Conservation (phyloP, 2,113 vertebrate genomes). For the Phylloscopus trochilus region DNA sequence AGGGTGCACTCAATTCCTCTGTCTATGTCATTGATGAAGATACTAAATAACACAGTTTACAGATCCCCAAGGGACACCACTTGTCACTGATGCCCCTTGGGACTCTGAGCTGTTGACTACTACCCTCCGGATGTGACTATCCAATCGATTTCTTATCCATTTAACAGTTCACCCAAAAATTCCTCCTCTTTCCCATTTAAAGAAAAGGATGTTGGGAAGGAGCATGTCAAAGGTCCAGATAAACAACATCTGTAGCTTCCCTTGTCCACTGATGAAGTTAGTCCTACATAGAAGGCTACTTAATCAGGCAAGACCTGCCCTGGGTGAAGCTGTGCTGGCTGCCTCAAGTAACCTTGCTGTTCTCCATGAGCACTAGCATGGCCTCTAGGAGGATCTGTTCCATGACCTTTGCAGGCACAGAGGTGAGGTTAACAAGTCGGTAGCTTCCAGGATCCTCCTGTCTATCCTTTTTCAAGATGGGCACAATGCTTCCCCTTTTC, state of each 20-base stretch:
- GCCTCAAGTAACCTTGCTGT: neutral
- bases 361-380: neutral
- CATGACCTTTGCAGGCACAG: neutral
- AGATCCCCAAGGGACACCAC: neutral
- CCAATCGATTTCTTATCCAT: neutral
- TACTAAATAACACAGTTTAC: neutral
- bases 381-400: neutral
- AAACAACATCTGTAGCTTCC: neutral
- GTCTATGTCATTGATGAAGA: neutral
- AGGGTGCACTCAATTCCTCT: neutral
- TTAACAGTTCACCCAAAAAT: neutral
- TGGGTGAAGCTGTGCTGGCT: accelerated
- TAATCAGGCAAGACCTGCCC: neutral
- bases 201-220: neutral
- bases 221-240: neutral
- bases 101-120: accelerated
- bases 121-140: neutral
- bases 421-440: neutral
- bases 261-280: neutral
- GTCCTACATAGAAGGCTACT: neutral
- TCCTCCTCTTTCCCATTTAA: neutral
- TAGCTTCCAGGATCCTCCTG: neutral
- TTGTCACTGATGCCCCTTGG: neutral
- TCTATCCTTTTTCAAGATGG: neutral
- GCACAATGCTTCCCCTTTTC: neutral